Base-by-base conservation (phyloP, 2,888 invertebrate species). In the Criorhina ranunculi region DNA sequence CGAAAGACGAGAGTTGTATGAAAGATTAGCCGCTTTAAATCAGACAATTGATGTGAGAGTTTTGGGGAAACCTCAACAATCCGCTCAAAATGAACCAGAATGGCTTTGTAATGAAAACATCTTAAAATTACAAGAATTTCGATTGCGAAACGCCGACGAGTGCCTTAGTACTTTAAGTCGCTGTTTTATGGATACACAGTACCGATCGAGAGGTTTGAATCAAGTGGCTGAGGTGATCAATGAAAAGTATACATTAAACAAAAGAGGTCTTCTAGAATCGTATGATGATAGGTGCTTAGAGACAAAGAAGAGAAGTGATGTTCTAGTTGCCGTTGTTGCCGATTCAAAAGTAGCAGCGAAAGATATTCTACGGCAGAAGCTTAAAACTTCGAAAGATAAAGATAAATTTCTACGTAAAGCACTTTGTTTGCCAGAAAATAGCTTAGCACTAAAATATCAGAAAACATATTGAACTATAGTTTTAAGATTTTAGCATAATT, bases 401-500 rank as follows among this genome's bases (percentile, higher is more conserved):
- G 40, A 78, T 0, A 60, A 24, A 44, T 53, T 78, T 19, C 7
- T 82, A 11, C 33, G 42, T 29, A 82, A 78, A 37, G 53, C 66
- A 46, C 53, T 72, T 55, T 82, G 77, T 31, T 0, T 29, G 7
- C 78, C 82, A 0, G 77, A 78, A 7, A 82, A 78, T 15, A 82
- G 82, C 0, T 66, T 82, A 66, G 77, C 82, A 11, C 37, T 82
- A 35, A 72, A 66, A 24, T 78, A 67, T 17, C 82, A 82, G 12
- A 82, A 78, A 7, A 78, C 72, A 11, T 59, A 69, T 24, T 81
- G 15, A 77, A 12, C 7, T n/a, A 2, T 49, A 12, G 1, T 17
- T 33, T 35, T 37, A 19, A 19, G 24, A 2, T 0, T 6, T 6
- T 44, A 46, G 4, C 4, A 5, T 62, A 46, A 46, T 33, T 19